Conservation (phyloP, 1,140 invertebrate species). For the Drosophila tropicalis region DNA sequence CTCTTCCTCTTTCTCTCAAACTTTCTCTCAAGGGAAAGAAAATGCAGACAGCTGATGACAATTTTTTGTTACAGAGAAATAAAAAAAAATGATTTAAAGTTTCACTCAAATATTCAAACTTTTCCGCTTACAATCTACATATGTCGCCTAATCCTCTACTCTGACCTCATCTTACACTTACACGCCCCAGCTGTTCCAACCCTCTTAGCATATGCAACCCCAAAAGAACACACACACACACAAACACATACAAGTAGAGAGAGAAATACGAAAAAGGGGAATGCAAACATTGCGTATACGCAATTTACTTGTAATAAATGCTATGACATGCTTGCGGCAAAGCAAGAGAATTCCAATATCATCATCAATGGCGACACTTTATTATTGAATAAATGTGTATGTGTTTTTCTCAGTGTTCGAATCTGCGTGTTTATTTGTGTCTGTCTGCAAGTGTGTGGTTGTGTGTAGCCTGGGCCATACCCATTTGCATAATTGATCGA, state of each 20-base stretch:
- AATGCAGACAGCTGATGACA: background rate
- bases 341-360: constrained; percentile 16
- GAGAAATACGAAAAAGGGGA: background rate
- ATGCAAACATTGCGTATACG: constrained; percentile 62
- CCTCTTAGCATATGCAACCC: constrained; percentile 11
- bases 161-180: constrained; percentile 52
- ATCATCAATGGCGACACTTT: constrained; percentile 66
- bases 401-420: background rate
- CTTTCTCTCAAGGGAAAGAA: background rate
- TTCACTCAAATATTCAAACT: constrained; percentile 31
- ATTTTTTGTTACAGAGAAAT: background rate
- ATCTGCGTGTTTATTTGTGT: too few species aligned
- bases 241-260: background rate
- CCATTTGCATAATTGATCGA: constrained; percentile 77
- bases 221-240: constrained; percentile 1
- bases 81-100: constrained; percentile 43
- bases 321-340: constrained; percentile 65
- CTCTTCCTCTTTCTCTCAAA: background rate
- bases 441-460: background rate
- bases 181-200: constrained; percentile 54
- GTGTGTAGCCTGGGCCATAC: background rate
- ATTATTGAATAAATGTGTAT: constrained; percentile 72
- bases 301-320: constrained; percentile 74
- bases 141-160: constrained; percentile 29
- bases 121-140: constrained; percentile 57